Conservation (phyloP, 2,113 vertebrate genomes). For the Podarcis raffonei region DNA sequence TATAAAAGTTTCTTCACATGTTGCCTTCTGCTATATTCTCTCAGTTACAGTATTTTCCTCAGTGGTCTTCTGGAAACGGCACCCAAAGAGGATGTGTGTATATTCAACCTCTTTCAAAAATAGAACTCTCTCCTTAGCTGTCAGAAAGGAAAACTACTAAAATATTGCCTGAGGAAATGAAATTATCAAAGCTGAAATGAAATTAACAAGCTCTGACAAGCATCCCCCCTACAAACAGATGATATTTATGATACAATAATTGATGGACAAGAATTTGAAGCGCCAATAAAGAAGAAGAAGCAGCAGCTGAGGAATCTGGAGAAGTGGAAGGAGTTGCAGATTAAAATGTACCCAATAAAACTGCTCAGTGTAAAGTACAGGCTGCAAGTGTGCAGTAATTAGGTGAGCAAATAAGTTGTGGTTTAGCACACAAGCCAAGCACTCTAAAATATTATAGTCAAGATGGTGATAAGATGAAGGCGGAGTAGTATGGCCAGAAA, state of each 20-base stretch:
- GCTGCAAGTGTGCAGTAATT: not conserved
- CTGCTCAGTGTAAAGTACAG: not conserved
- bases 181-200: slow-evolving; percentile 10
- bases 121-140: not conserved
- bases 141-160: not conserved
- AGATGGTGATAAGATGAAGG: not conserved
- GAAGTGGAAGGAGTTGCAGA: not conserved
- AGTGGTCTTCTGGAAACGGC: not conserved
- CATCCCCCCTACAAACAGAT: not conserved
- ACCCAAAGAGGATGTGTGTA: not conserved
- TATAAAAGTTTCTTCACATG: rapidly evolving
- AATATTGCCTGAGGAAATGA: not conserved
- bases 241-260: not conserved
- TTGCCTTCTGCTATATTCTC: rapidly evolving
- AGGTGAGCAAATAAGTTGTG: not conserved
- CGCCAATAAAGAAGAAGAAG: not conserved
- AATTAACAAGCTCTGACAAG: slow-evolving; percentile 16
- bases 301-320: not conserved
- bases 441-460: not conserved
- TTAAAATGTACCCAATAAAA: not conserved
- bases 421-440: not conserved
- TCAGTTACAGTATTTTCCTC: rapidly evolving
- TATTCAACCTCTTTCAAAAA: not conserved
- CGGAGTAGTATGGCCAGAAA: not conserved
- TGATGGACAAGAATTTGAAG: not conserved